Evolutionary conservation across 2,888 invertebrate species (phyloP).

Genomic region (Rambutsinella grinnellia): DNA sequence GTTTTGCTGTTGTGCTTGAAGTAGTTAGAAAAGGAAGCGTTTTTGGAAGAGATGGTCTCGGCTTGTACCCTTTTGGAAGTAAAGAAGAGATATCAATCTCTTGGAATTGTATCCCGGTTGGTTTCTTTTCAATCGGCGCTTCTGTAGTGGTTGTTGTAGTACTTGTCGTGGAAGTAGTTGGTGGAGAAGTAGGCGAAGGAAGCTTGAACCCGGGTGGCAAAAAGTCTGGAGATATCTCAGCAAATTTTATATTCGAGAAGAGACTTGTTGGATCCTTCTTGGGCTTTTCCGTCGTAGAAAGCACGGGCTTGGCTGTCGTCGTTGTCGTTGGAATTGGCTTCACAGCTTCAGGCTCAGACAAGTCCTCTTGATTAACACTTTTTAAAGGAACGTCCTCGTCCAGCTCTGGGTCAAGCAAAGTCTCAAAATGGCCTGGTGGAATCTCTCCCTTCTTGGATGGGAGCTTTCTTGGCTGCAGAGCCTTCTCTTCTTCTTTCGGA

Average conservation of each 20-base stretch:
- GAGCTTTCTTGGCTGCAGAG: constrained; percentile 34
- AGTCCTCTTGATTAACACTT: constrained; percentile 37
- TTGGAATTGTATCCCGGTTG: constrained; percentile 66
- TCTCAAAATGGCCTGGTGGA: constrained; percentile 52
- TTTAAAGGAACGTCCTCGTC: constrained; percentile 39
- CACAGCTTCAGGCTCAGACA: constrained; percentile 16
- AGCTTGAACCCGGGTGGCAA: constrained; percentile 55
- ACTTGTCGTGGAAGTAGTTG: constrained; percentile 39
- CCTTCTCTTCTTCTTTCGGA: constrained; percentile 25
- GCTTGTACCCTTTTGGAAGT: constrained; percentile 76
- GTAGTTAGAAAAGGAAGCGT: constrained; percentile 20
- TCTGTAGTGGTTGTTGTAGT: constrained; percentile 68
- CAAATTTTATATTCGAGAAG: constrained; percentile 72
- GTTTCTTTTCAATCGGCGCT: constrained; percentile 55
- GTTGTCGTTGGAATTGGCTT: constrained; percentile 67
- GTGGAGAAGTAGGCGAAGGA: constrained; percentile 11
- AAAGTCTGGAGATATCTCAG: constrained; percentile 49
- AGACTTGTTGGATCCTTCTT: constrained; percentile 68
- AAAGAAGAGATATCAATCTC: constrained; percentile 74
- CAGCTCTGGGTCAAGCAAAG: constrained; percentile 53
- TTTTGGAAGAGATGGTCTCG: constrained; percentile 64
- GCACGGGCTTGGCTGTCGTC: constrained; percentile 70
- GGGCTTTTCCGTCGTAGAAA: constrained; percentile 67
- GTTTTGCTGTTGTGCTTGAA: constrained; percentile 55
- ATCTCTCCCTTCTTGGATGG: constrained; percentile 52